A percentile compares a stretch with the other conserved stretches of the same genome.
These are phyloP conservation scores for Nomada lathburiana DNA, from an alignment of 2,888 invertebrate genomes.

Conservation along the genomic window DNA sequence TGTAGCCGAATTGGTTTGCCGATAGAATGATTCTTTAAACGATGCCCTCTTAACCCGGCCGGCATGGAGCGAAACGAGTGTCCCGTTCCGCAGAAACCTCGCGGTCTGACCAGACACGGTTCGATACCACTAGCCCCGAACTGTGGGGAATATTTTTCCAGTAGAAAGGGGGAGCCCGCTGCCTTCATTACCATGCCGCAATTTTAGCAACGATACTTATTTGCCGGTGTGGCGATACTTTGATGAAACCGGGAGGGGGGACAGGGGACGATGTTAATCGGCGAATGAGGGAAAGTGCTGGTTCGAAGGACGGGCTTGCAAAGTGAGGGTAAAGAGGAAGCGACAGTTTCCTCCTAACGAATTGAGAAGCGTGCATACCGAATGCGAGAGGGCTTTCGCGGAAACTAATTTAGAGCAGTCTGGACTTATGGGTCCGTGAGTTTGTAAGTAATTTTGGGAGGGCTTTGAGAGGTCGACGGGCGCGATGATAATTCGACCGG, in stretches of 20 bases:
- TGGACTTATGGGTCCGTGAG: constrained; percentile 56
- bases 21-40: constrained; percentile 34
- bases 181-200: constrained; percentile 33
- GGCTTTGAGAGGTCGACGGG: constrained; percentile 47
- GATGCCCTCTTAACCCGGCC: constrained; percentile 45
- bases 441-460: constrained; percentile 64
- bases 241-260: not conserved
- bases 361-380: constrained; percentile 56
- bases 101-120: constrained; percentile 23
- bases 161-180: constrained; percentile 27
- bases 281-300: not conserved
- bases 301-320: not conserved
- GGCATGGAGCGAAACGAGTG: constrained; percentile 1
- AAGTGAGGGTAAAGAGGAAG: not conserved
- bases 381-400: constrained; percentile 46
- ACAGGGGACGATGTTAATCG: too few relatives aligned
- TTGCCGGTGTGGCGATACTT: not conserved
- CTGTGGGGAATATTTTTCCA: constrained; percentile 41
- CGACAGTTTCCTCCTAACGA: constrained; percentile 53
- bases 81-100: not conserved
- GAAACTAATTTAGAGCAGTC: constrained; percentile 66
- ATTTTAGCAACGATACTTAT: constrained; percentile 43
- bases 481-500: constrained; percentile 42
- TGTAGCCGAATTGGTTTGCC: constrained; percentile 47
- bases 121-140: constrained; percentile 21